Conservation (phyloP, 1,140 invertebrate genomes). For the Zaprionus lachaisei region DNA sequence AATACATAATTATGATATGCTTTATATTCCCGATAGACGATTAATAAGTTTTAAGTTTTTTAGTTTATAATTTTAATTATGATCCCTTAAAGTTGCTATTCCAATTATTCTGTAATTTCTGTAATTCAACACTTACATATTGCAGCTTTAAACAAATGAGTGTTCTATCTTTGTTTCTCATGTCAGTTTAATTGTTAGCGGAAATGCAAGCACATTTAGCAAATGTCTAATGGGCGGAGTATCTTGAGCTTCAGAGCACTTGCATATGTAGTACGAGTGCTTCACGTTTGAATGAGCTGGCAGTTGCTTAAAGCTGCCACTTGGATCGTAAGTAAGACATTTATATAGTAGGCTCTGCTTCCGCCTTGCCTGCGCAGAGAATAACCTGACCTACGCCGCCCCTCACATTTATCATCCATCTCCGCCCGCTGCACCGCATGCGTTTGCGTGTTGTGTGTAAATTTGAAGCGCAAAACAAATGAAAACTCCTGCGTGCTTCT, state of each 20-base stretch:
- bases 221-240: constrained; percentile 30
- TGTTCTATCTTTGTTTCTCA: background rate
- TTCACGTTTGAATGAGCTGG: constrained; percentile 22
- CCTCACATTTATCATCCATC: constrained; percentile 17
- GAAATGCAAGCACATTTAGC: constrained; percentile 45
- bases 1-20: background rate
- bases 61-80: no score
- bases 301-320: constrained; percentile 23
- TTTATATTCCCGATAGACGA: background rate
- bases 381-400: background rate
- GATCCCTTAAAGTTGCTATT: no score
- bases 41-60: background rate
- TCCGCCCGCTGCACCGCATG: constrained; percentile 20
- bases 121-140: background rate
- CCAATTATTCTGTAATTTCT: no score
- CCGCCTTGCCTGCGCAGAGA: constrained; percentile 33
- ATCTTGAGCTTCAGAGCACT: constrained; percentile 31
- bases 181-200: constrained; percentile 17
- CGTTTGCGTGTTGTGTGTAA: constrained; percentile 67
- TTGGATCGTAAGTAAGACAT: constrained; percentile 69
- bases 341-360: constrained; percentile 62
- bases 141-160: background rate
- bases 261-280: background rate
- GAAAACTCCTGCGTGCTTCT: constrained; percentile 65
- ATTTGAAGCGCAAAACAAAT: constrained; percentile 71